A percentile compares a stretch with the other conserved stretches of the same genome.
These are phyloP conservation scores for Escarpia spicata DNA, from an alignment of 2,888 invertebrate species.

Conservation along the genomic window DNA sequence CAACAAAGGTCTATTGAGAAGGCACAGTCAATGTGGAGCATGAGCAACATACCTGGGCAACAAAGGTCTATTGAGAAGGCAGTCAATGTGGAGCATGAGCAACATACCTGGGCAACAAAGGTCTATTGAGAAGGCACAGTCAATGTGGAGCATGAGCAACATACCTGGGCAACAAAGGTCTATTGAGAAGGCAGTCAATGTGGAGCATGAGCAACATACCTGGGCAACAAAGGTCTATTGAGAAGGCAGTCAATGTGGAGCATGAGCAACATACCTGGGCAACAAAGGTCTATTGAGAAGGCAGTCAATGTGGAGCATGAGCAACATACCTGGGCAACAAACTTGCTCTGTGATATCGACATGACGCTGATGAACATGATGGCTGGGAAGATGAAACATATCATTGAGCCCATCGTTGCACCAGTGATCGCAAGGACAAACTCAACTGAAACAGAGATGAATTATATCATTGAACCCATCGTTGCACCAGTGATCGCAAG, in stretches of 20 bases:
- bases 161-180: conserved; percentile 83
- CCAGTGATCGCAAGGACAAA: conserved; percentile 93
- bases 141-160: conserved; percentile 24
- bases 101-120: conserved; percentile 80
- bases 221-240: conserved; percentile 85
- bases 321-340: conserved; percentile 79
- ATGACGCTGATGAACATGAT: conserved; percentile 87
- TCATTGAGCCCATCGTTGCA: conserved; percentile 92
- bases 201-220: conserved; percentile 66
- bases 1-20: too few relatives aligned
- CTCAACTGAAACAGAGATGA: conserved; percentile 68
- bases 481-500: neutral
- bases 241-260: too few relatives aligned
- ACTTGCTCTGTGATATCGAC: conserved; percentile 76
- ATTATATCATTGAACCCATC: neutral
- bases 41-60: conserved; percentile 77
- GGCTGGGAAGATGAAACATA: conserved; percentile 93
- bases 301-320: neutral
- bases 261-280: conserved; percentile 75
- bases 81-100: neutral
- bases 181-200: too few relatives aligned
- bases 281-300: conserved; percentile 64
- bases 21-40: too few relatives aligned
- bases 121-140: too few relatives aligned
- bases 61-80: too few relatives aligned